phyloP scores from a whole-genome alignment of 1,140 invertebrate genomes.

The Oryzaephilus surinamensis region DNA sequence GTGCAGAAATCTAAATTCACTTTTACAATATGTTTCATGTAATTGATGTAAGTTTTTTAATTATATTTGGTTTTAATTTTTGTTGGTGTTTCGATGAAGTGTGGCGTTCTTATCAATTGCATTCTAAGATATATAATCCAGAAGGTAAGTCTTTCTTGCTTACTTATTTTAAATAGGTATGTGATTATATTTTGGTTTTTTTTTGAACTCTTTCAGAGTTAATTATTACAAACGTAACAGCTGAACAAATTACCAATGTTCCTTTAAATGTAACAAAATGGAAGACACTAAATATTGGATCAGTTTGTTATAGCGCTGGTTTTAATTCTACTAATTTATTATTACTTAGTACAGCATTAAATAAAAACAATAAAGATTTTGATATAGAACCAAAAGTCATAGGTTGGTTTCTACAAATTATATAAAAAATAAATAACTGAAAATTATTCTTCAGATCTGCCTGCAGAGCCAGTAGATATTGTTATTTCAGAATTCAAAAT shows the following conservation, averaged over 20 bases:
- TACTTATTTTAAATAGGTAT: not conserved
- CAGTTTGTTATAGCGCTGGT: slow-evolving; percentile 15
- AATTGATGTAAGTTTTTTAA: slow-evolving; percentile 2
- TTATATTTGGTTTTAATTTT: slow-evolving; percentile 7
- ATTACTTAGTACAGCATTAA: too few species aligned
- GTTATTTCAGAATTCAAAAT: too few species aligned
- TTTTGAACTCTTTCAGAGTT: slow-evolving; percentile 15
- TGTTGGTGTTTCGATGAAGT: slow-evolving; percentile 13
- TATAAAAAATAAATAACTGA: too few species aligned
- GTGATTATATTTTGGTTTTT: not conserved
- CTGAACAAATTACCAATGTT: slow-evolving; percentile 9
- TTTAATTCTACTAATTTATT: not conserved
- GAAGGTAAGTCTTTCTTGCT: slow-evolving; percentile 13
- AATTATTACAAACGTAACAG: slow-evolving; percentile 13
- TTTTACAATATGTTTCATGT: too few species aligned
- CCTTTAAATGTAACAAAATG: slow-evolving; percentile 12
- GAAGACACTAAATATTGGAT: slow-evolving; percentile 15
- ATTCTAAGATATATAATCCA: slow-evolving; percentile 12
- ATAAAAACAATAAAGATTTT: too few species aligned
- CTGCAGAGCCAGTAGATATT: too few species aligned
- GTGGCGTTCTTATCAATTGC: slow-evolving; percentile 15
- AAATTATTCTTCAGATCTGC: too few species aligned
- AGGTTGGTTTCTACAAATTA: too few species aligned
- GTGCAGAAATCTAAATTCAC: too few species aligned
- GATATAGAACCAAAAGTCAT: too few species aligned